Evolutionary conservation across 2,113 vertebrate genomes (phyloP).

Genomic region (Pelodiscus sinensis): DNA sequence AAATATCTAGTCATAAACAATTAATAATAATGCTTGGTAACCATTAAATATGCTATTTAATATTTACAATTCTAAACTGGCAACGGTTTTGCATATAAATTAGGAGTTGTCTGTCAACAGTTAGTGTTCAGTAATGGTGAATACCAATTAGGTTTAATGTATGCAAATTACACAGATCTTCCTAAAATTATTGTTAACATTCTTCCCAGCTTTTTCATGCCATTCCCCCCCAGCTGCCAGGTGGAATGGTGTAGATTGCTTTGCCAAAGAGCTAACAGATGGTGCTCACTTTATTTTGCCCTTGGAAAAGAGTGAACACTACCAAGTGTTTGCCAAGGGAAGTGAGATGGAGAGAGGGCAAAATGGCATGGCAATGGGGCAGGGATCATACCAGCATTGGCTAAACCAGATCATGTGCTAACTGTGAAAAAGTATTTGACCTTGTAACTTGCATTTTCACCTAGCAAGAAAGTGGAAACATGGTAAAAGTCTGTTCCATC

Average conservation of each 20-base stretch:
- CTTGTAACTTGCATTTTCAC: background rate
- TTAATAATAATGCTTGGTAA: constrained; percentile 34
- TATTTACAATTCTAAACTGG: constrained; percentile 59
- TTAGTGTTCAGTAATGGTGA: constrained; percentile 52
- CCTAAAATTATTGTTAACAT: background rate
- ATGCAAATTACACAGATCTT: constrained; percentile 35
- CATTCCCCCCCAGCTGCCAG: background rate
- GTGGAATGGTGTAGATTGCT: background rate
- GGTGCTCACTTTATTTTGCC: background rate
- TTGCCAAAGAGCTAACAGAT: background rate
- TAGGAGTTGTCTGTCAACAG: constrained; percentile 14
- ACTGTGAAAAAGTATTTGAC: background rate
- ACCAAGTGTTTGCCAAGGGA: background rate
- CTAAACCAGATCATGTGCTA: background rate
- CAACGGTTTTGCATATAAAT: constrained; percentile 31
- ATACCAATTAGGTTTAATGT: constrained; percentile 16
- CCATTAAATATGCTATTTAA: constrained; percentile 23
- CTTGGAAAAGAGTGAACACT: background rate
- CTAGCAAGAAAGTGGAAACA: background rate
- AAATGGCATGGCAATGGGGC: background rate
- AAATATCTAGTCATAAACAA: background rate
- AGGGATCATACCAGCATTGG: background rate
- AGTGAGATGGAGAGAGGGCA: background rate
- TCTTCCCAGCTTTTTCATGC: constrained; percentile 7
- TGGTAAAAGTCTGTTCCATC: background rate